Conservation (phyloP, 2,797 vertebrate species). For the Chaetophractus vellerosus region DNA sequence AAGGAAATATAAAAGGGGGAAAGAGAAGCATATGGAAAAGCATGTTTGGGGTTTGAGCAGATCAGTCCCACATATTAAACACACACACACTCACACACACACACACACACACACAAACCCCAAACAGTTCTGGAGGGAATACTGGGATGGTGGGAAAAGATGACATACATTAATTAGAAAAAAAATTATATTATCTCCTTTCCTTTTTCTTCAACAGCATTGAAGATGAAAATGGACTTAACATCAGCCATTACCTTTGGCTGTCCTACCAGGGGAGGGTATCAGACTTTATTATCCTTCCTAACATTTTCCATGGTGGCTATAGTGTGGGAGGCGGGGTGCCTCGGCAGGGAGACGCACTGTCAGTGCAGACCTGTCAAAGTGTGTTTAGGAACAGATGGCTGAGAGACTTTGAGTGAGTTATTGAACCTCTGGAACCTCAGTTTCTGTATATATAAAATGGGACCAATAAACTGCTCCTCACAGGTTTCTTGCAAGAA, state of each 20-base stretch:
- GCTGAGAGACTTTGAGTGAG: background rate
- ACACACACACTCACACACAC: background rate
- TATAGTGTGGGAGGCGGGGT: background rate
- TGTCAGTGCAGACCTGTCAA: background rate
- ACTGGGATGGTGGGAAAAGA: background rate
- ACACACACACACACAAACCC: background rate
- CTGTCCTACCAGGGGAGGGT: background rate
- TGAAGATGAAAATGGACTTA: slow-evolving; percentile 43
- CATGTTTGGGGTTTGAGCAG: slow-evolving; percentile 52
- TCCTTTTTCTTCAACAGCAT: slow-evolving; percentile 17
- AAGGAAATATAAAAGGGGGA: slow-evolving; percentile 74
- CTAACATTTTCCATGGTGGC: background rate
- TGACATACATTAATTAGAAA: slow-evolving; percentile 56
- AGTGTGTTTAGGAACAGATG: background rate
- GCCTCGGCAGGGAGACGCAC: background rate
- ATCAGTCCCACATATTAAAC: slow-evolving; percentile 7
- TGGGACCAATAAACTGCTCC: background rate
- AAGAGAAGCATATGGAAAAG: slow-evolving; percentile 78
- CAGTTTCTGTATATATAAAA: background rate
- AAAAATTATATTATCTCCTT: background rate
- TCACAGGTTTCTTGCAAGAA: background rate
- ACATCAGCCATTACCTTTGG: slow-evolving; percentile 2
- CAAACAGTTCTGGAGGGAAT: slow-evolving; percentile 19
- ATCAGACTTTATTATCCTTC: slow-evolving; percentile 53
- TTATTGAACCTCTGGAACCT: background rate